These are phyloP conservation scores for Heliocidaris tuberculata DNA, from an alignment of 35 echinoderm and acorn worm species.

Conservation along the genomic window DNA sequence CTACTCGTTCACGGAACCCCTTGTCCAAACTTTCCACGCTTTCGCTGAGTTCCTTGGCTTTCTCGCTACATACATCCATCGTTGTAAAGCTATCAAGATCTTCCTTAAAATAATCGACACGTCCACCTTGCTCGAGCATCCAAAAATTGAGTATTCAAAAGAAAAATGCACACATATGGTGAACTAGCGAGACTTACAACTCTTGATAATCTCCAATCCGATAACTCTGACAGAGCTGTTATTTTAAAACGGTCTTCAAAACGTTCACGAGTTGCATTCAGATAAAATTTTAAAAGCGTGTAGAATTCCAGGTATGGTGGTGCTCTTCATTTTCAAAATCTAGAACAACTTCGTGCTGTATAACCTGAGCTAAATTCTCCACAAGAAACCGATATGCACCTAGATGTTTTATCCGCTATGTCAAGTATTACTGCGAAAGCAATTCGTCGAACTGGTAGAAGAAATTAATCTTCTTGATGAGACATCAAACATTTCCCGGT, in stretches of 20 bases:
- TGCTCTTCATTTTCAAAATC: background rate
- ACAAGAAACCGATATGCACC: background rate
- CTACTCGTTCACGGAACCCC: constrained; percentile 55
- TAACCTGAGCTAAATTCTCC: background rate
- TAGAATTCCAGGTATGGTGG: background rate
- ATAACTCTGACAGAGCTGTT: background rate
- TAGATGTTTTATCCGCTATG: background rate
- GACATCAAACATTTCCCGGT: background rate
- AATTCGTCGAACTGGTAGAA: background rate
- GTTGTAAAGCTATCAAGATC: background rate
- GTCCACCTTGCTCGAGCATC: background rate
- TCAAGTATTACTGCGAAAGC: background rate
- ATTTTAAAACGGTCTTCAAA: background rate
- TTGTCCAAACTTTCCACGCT: constrained; percentile 64
- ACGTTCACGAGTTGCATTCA: background rate
- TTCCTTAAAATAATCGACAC: background rate
- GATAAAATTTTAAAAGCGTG: background rate
- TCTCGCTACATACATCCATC: constrained; percentile 43
- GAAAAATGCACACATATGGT: background rate
- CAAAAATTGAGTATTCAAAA: background rate
- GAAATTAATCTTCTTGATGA: background rate
- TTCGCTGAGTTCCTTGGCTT: constrained; percentile 57
- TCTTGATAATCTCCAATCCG: background rate
- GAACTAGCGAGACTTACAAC: background rate
- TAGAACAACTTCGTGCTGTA: background rate